Evolutionary conservation across 2,888 invertebrate species (phyloP).

Genomic region (Atethmia centrago): DNA sequence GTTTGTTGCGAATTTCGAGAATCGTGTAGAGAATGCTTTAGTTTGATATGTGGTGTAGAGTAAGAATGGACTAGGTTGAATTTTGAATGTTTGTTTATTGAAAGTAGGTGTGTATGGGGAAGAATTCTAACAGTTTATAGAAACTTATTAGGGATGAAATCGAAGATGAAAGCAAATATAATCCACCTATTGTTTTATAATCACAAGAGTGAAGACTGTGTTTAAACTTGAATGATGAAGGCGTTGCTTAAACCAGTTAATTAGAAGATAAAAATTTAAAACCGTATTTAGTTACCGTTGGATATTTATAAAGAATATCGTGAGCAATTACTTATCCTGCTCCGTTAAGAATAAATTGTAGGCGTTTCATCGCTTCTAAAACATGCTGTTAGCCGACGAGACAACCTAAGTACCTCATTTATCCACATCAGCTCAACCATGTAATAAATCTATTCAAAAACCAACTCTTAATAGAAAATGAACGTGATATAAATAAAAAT

Average conservation of each 20-base stretch:
- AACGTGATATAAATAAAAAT: constrained; percentile 49
- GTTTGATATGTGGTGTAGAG: constrained; percentile 13
- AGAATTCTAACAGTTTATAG: not conserved
- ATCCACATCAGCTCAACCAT: constrained; percentile 50
- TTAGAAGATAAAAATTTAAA: constrained; percentile 9
- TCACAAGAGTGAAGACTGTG: not conserved
- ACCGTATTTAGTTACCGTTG: constrained; percentile 36
- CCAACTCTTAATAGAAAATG: constrained; percentile 22
- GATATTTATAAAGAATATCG: constrained; percentile 30
- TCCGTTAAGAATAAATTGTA: constrained; percentile 37
- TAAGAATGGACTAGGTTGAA: not conserved
- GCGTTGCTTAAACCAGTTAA: constrained; percentile 11
- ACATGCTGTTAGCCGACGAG: constrained; percentile 37
- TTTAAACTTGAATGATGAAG: constrained; percentile 9
- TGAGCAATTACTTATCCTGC: constrained; percentile 35
- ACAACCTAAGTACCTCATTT: constrained; percentile 49
- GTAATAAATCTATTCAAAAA: constrained; percentile 53
- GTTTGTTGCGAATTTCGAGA: constrained; percentile 44
- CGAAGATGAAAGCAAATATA: not conserved
- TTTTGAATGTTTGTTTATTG: not conserved
- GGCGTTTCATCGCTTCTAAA: constrained; percentile 42
- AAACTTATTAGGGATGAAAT: not conserved
- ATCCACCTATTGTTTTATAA: constrained; percentile 3
- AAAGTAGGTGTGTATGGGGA: not conserved
- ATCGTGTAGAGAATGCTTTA: constrained; percentile 53